A percentile compares a stretch with the other conserved stretches of the same genome.
Evolutionary conservation across 2,888 invertebrate genomes (phyloP).

Genomic region (Stenurella melanura): DNA sequence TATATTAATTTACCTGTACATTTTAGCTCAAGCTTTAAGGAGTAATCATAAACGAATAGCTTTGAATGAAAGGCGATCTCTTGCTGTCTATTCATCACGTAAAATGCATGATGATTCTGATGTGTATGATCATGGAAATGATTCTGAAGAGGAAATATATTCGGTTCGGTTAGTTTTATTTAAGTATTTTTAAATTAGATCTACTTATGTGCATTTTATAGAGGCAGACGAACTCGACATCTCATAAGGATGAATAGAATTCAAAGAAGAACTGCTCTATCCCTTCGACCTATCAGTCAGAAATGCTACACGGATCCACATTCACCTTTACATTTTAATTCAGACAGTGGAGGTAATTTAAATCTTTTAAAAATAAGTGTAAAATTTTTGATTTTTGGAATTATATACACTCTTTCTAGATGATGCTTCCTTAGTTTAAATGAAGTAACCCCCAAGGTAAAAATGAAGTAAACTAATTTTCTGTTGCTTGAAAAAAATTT

Average conservation of each 20-base stretch:
- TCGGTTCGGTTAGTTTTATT: conserved; percentile 57
- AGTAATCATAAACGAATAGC: conserved; percentile 61
- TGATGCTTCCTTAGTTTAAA: too few relatives aligned
- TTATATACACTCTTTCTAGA: too few relatives aligned
- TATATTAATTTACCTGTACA: conserved; percentile 5
- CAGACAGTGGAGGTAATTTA: conserved; percentile 64
- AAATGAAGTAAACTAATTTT: too few relatives aligned
- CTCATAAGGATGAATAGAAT: conserved; percentile 62
- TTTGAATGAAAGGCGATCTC: conserved; percentile 62
- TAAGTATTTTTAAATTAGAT: conserved; percentile 36
- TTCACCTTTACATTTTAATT: conserved; percentile 68
- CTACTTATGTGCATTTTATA: conserved; percentile 48
- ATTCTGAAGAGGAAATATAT: conserved; percentile 68
- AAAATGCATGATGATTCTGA: conserved; percentile 69
- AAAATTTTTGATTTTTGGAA: too few relatives aligned
- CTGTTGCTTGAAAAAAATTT: too few relatives aligned
- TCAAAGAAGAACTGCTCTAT: conserved; percentile 69
- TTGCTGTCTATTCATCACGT: conserved; percentile 64
- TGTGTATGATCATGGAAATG: conserved; percentile 61
- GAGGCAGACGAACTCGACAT: conserved; percentile 61
- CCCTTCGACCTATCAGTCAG: conserved; percentile 70
- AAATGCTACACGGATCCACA: conserved; percentile 70
- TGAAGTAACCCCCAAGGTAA: too few relatives aligned
- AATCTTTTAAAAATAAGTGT: conserved; percentile 2
- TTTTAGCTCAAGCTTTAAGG: conserved; percentile 62